These are phyloP conservation scores for Timandra comae DNA, from an alignment of 2,888 invertebrate species.

Conservation along the genomic window DNA sequence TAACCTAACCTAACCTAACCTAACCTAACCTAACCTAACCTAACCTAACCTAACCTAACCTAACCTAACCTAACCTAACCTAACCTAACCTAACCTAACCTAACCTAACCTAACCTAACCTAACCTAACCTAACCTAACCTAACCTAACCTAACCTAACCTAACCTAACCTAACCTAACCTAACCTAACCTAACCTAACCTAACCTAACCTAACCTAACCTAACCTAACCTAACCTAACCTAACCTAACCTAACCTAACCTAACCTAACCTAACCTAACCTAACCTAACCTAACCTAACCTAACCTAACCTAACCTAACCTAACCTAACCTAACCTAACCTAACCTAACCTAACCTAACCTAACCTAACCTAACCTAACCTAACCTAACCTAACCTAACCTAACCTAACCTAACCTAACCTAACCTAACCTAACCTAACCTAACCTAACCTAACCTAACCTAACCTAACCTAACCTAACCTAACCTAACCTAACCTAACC, in stretches of 20 bases:
- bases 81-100: constrained; percentile 9
- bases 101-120: constrained; percentile 9
- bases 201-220: constrained; percentile 3
- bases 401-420: too few relatives aligned
- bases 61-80: constrained; percentile 9
- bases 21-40: constrained; percentile 4
- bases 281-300: constrained; percentile 4
- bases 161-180: constrained; percentile 3
- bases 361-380: too few relatives aligned
- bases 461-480: too few relatives aligned
- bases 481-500: too few relatives aligned
- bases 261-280: constrained; percentile 1
- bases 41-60: constrained; percentile 8
- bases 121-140: constrained; percentile 9
- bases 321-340: too few relatives aligned
- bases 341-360: too few relatives aligned
- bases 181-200: constrained; percentile 3
- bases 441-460: too few relatives aligned
- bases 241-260: constrained; percentile 5
- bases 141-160: constrained; percentile 6
- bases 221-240: constrained; percentile 4
- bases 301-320: constrained; percentile 6
- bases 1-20: constrained; percentile 1
- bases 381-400: too few relatives aligned
- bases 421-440: too few relatives aligned